Percentiles rank a stretch among this genome's conserved stretches.
phyloP scores from a whole-genome alignment of 1,140 invertebrate genomes.

The Drosophila carrolli region DNA sequence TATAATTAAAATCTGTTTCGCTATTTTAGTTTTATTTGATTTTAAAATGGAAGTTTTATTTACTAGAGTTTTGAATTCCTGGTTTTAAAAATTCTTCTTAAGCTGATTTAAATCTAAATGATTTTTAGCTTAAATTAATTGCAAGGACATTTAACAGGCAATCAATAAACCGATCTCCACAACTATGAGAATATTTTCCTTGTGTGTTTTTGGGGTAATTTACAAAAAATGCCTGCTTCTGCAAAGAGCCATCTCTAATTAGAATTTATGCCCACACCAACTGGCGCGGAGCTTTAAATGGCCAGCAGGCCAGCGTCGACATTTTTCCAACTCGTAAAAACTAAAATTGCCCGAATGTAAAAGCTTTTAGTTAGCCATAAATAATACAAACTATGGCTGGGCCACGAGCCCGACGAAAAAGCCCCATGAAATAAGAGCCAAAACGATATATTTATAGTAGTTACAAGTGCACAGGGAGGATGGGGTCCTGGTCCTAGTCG shows the following conservation, averaged over 20 bases:
- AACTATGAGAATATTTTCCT: constrained; percentile 35
- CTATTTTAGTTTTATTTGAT: too few relatives aligned
- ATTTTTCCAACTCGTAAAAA: constrained; percentile 75
- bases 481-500: constrained; percentile 7
- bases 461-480: constrained; percentile 23
- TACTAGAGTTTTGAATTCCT: too few relatives aligned
- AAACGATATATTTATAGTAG: constrained; percentile 73
- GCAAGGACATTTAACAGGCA: too few relatives aligned
- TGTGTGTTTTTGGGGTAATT: constrained; percentile 48
- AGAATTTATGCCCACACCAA: constrained; percentile 70
- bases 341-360: constrained; percentile 72
- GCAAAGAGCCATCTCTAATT: constrained; percentile 50
- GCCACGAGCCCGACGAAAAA: constrained; percentile 21
- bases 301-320: constrained; percentile 14
- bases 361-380: constrained; percentile 79
- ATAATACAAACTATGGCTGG: constrained; percentile 76
- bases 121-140: neutral
- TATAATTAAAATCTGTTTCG: too few relatives aligned
- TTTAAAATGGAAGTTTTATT: neutral
- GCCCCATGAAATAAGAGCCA: constrained; percentile 55
- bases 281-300: constrained; percentile 38
- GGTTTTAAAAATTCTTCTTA: neutral
- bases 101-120: neutral
- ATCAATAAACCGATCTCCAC: too few relatives aligned
- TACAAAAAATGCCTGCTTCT: constrained; percentile 46